A percentile compares a stretch with the other conserved stretches of the same genome.
phyloP scores from a whole-genome alignment of 1,140 invertebrate genomes.

The Drosophila bocki region DNA sequence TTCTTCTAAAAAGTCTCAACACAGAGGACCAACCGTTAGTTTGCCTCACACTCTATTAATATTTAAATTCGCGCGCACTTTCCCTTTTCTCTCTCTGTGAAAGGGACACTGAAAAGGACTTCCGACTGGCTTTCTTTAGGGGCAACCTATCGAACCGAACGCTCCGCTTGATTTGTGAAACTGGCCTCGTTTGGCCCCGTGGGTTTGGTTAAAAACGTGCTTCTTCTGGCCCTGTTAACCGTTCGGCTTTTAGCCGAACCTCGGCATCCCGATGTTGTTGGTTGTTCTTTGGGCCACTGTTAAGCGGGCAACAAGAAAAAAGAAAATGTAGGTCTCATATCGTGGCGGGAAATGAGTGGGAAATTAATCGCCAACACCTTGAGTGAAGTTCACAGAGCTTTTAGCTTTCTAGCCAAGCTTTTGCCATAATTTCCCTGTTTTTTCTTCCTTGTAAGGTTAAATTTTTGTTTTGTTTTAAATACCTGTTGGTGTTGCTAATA shows the following conservation, averaged over 20 bases:
- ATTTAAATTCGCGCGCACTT: conserved; percentile 74
- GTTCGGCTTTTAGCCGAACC: conserved; percentile 38
- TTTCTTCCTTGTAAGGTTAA: conserved; percentile 1
- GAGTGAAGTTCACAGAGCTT: conserved; percentile 44
- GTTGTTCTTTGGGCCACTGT: conserved; percentile 52
- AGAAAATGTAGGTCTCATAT: conserved; percentile 41
- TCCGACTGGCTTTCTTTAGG: conserved; percentile 34
- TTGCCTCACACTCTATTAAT: conserved; percentile 60
- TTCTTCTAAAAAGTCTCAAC: conserved; percentile 18
- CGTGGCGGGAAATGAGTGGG: conserved; percentile 24
- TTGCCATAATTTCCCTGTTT: conserved; percentile 28
- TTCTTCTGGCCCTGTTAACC: conserved; percentile 44
- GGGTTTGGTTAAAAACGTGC: conserved; percentile 69
- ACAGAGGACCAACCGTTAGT: conserved; percentile 37
- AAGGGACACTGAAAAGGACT: conserved; percentile 27
- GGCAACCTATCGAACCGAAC: conserved; percentile 81
- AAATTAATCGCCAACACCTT: conserved; percentile 34
- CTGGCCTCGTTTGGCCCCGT: conserved; percentile 76
- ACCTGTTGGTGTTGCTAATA: conserved; percentile 12
- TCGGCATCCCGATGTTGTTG: conserved; percentile 40
- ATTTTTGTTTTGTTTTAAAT: background rate
- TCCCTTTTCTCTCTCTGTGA: conserved; percentile 38
- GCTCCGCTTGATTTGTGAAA: conserved; percentile 83
- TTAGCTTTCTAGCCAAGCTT: conserved; percentile 15
- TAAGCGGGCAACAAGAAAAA: conserved; percentile 32